These are phyloP conservation scores for Anthrax anthrax DNA, from an alignment of 2,888 invertebrate genomes.

Conservation along the genomic window DNA sequence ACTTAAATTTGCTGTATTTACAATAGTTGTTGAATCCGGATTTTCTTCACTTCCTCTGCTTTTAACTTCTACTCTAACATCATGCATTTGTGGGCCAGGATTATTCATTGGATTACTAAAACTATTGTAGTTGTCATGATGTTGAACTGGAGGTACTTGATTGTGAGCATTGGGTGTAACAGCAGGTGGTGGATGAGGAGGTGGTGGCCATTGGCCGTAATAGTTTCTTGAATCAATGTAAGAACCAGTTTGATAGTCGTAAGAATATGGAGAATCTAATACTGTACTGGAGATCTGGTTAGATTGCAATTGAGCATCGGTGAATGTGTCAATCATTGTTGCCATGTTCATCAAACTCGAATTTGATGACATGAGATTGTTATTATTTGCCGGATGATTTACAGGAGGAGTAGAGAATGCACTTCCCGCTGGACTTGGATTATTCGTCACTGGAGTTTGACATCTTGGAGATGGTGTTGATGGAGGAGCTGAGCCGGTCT, in stretches of 20 bases:
- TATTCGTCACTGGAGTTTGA: constrained; percentile 38
- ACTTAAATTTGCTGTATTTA: constrained; percentile 36
- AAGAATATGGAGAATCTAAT: constrained; percentile 51
- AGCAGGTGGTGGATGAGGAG: constrained; percentile 40
- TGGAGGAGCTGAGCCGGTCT: constrained; percentile 14
- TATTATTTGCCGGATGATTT: constrained; percentile 23
- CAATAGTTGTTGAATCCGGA: constrained; percentile 58
- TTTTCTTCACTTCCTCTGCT: constrained; percentile 45
- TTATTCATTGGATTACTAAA: constrained; percentile 11
- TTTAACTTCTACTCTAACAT: constrained; percentile 26
- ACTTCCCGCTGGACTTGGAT: constrained; percentile 41
- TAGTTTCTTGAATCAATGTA: constrained; percentile 49
- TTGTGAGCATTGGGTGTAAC: constrained; percentile 33
- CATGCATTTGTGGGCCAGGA: constrained; percentile 20
- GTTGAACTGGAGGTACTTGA: constrained; percentile 15
- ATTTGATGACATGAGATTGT: constrained; percentile 33
- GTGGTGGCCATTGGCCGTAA: constrained; percentile 45
- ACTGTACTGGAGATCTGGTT: constrained; percentile 78
- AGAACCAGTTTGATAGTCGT: constrained; percentile 42
- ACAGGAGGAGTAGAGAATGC: constrained; percentile 34
- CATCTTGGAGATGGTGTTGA: constrained; percentile 32
- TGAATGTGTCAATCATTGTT: constrained; percentile 61
- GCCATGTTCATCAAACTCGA: constrained; percentile 56
- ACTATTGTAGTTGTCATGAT: constrained; percentile 23
- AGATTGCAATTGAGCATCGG: constrained; percentile 65